These are phyloP conservation scores for Microplitis manilae DNA, from an alignment of 2,888 invertebrate genomes.

Conservation along the genomic window DNA sequence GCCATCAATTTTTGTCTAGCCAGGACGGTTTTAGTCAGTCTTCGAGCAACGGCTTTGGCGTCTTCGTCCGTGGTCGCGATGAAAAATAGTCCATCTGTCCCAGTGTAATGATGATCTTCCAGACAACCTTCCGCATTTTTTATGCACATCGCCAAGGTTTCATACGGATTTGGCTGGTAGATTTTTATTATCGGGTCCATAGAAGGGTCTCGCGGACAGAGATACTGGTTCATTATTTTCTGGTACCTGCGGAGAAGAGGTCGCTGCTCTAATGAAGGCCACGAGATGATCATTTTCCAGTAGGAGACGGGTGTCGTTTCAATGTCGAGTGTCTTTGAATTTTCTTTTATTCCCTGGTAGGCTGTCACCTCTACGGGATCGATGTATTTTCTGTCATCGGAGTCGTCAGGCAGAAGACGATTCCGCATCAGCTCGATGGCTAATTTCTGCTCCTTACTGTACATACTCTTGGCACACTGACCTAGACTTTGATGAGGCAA, in stretches of 20 bases:
- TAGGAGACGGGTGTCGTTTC: constrained; percentile 72
- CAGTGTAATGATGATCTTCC: constrained; percentile 56
- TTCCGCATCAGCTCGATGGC: constrained; percentile 73
- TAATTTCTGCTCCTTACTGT: constrained; percentile 70
- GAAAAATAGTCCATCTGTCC: constrained; percentile 65
- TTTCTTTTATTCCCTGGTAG: constrained; percentile 73
- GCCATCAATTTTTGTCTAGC: constrained; percentile 63
- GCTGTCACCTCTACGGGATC: constrained; percentile 72
- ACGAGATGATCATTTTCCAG: constrained; percentile 79
- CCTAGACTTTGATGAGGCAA: constrained; percentile 69
- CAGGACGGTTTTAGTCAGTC: constrained; percentile 61
- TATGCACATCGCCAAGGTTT: constrained; percentile 64
- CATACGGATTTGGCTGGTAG: constrained; percentile 60
- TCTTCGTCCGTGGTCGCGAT: constrained; percentile 60
- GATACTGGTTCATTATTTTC: constrained; percentile 72
- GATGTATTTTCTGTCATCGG: constrained; percentile 34
- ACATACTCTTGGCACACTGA: constrained; percentile 71
- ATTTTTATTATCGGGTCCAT: constrained; percentile 60
- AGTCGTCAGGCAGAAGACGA: constrained; percentile 55
- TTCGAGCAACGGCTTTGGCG: constrained; percentile 51
- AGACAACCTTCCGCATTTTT: constrained; percentile 61
- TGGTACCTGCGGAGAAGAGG: constrained; percentile 72
- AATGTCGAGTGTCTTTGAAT: constrained; percentile 70
- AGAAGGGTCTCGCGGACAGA: constrained; percentile 68
- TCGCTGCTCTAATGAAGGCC: constrained; percentile 74